These are phyloP conservation scores for Neoitamus cyanurus DNA, from an alignment of 2,888 invertebrate species.

Conservation along the genomic window DNA sequence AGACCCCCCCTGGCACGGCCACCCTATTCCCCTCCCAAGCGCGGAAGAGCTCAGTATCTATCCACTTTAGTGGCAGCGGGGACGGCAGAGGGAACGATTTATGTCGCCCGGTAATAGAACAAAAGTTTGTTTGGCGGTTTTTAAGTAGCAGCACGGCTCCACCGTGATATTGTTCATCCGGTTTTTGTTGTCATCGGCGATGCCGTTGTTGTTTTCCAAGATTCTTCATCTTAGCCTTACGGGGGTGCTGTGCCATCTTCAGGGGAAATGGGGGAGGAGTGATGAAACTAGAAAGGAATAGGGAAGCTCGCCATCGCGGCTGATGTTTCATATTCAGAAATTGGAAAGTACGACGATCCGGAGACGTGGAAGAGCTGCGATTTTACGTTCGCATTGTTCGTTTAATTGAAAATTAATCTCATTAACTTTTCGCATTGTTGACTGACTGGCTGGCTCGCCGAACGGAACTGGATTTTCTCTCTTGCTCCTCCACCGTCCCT, in stretches of 20 bases:
- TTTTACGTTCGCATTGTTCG: constrained; percentile 33
- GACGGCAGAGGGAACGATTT: not conserved
- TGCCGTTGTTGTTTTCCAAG: not conserved
- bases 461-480: not conserved
- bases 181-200: constrained; percentile 24
- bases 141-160: constrained; percentile 18
- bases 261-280: not conserved
- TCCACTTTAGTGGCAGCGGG: not conserved
- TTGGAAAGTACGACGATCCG: not conserved
- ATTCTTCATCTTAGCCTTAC: not conserved
- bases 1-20: not conserved
- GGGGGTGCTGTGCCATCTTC: not conserved
- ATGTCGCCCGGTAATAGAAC: constrained; percentile 21
- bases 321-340: constrained; percentile 17
- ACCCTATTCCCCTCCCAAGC: not conserved
- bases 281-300: not conserved
- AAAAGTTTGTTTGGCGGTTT: constrained; percentile 36
- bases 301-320: not conserved
- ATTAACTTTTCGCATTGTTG: constrained; percentile 36
- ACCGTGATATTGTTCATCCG: not conserved
- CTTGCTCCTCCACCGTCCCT: not conserved
- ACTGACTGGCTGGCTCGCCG: constrained; percentile 8
- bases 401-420: constrained; percentile 37
- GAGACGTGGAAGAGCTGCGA: not conserved
- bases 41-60: not conserved